A percentile compares a stretch with the other conserved stretches of the same genome.
These are phyloP conservation scores for Bellardia pandia DNA, from an alignment of 2,888 invertebrate genomes.

Conservation along the genomic window DNA sequence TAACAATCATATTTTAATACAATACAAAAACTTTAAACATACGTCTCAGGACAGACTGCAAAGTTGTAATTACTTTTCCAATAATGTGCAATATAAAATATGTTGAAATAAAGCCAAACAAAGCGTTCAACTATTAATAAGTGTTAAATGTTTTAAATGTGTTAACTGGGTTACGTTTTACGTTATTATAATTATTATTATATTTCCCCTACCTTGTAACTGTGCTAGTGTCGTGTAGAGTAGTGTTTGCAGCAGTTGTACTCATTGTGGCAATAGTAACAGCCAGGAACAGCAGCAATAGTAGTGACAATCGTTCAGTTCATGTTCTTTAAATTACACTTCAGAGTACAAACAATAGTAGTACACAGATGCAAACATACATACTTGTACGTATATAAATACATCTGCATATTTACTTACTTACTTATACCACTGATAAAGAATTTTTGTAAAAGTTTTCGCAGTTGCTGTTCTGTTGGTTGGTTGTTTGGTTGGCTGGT, in stretches of 20 bases:
- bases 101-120: too few species aligned
- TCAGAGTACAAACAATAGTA: conserved; percentile 16
- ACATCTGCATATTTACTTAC: background rate
- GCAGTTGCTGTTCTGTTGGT: background rate
- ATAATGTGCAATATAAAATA: too few species aligned
- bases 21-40: too few species aligned
- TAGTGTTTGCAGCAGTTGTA: conserved; percentile 8
- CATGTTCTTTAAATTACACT: conserved; percentile 56
- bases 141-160: too few species aligned
- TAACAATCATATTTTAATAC: too few species aligned
- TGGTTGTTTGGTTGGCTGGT: background rate
- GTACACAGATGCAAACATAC: background rate
- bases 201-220: background rate
- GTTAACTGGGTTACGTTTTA: too few species aligned
- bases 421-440: background rate
- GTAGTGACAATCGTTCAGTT: conserved; percentile 42
- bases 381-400: background rate
- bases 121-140: too few species aligned
- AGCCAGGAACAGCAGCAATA: background rate
- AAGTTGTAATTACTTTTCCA: too few species aligned
- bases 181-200: background rate
- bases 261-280: conserved; percentile 5
- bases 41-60: too few species aligned
- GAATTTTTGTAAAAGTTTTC: background rate
- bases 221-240: conserved; percentile 1